These are phyloP conservation scores for Xanthorhoe spadicearia DNA, from an alignment of 2,888 invertebrate genomes.

Conservation along the genomic window DNA sequence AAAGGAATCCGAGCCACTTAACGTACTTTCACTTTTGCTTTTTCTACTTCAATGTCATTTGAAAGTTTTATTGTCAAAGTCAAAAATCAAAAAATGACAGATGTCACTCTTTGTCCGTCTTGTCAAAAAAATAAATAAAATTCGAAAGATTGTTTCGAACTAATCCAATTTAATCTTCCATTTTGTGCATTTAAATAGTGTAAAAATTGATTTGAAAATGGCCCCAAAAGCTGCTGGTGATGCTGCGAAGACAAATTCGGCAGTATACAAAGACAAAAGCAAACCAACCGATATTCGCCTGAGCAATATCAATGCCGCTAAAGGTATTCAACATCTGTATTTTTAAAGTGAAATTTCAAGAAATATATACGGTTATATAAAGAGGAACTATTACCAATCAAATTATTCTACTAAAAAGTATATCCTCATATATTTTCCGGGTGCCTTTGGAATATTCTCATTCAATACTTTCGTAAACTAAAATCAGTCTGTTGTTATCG, in stretches of 20 bases:
- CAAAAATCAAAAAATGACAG: conserved; percentile 5
- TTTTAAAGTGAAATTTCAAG: conserved; percentile 31
- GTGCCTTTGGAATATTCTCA: conserved; percentile 12
- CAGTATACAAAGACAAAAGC: conserved; percentile 94
- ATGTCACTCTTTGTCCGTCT: conserved; percentile 9
- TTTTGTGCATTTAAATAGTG: conserved; percentile 30
- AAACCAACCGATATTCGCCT: conserved; percentile 97
- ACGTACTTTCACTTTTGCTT: no score
- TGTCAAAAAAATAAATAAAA: conserved; percentile 19
- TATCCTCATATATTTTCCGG: not conserved
- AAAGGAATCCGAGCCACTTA: no score
- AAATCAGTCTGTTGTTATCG: not conserved
- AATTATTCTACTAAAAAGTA: conserved; percentile 15
- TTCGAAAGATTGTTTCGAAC: conserved; percentile 1
- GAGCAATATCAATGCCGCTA: conserved; percentile 99
- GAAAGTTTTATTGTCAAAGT: conserved; percentile 6
- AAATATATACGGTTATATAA: conserved; percentile 23
- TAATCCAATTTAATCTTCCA: conserved; percentile 51
- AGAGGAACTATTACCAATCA: not conserved
- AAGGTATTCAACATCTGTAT: conserved; percentile 88
- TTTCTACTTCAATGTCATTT: not conserved
- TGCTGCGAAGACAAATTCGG: conserved; percentile 75
- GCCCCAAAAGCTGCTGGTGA: conserved; percentile 81
- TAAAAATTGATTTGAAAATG: conserved; percentile 54
- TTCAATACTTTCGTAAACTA: conserved; percentile 25